phyloP scores from a whole-genome alignment of 2,113 vertebrate genomes.

The Turdus rufiventris region DNA sequence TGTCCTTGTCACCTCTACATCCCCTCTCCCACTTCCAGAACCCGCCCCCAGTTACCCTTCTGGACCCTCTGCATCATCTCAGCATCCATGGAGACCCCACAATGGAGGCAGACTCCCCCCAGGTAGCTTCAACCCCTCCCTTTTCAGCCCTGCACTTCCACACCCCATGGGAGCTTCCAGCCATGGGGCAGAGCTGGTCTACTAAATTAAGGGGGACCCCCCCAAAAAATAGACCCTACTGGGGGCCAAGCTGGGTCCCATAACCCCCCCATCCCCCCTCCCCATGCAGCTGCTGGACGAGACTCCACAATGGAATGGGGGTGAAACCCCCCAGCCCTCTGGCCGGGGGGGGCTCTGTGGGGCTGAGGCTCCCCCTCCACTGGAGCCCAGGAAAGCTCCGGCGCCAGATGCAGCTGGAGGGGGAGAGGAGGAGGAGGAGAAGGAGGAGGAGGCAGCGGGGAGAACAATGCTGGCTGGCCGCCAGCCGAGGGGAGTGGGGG shows the following conservation, averaged over 20 bases:
- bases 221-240: not conserved
- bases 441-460: not conserved
- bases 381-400: not conserved
- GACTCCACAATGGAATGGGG: not conserved
- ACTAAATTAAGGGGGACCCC: accelerated
- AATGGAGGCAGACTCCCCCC: not conserved
- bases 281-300: too few relatives aligned
- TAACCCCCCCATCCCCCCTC: not conserved
- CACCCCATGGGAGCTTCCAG: not conserved
- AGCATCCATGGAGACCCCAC: not conserved
- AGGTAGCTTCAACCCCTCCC: accelerated
- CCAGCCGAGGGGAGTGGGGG: not conserved
- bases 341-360: not conserved
- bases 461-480: not conserved
- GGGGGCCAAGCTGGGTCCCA: not conserved
- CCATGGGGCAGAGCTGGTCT: not conserved
- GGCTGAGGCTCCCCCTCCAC: not conserved
- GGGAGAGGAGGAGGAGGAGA: not conserved
- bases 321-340: not conserved
- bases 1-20: not conserved
- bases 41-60: not conserved
- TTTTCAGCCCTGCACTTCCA: not conserved
- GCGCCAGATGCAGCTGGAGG: not conserved
- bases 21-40: not conserved
- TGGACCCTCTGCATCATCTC: not conserved